Evolutionary conservation across 2,113 vertebrate species (phyloP).

Genomic region (Pedionomus torquatus): DNA sequence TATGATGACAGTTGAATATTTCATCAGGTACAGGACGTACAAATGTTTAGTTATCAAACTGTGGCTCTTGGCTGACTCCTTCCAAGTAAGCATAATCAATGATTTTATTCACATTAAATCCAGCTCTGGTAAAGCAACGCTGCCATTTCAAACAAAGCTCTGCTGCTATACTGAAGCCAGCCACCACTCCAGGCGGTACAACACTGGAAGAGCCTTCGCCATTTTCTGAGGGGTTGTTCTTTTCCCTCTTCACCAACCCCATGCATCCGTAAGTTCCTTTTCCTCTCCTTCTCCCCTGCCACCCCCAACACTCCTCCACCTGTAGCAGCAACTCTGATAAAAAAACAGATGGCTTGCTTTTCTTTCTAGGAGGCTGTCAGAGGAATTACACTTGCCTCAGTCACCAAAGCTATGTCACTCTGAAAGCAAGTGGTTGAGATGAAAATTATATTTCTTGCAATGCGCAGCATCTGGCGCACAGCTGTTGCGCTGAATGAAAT

Average conservation of each 20-base stretch:
- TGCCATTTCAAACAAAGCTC: background rate
- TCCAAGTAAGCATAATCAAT: background rate
- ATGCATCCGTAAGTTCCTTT: background rate
- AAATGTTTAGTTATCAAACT: background rate
- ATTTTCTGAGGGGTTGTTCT: background rate
- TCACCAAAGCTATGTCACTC: background rate
- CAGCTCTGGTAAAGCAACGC: background rate
- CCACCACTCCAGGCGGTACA: background rate
- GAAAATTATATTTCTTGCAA: slow-evolving; percentile 46
- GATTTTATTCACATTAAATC: background rate
- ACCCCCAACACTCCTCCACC: background rate
- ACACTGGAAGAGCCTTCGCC: fast-evolving
- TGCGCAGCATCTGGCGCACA: slow-evolving; percentile 73
- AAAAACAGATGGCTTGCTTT: slow-evolving; percentile 26
- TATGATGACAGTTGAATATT: background rate
- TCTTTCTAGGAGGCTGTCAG: slow-evolving; percentile 27
- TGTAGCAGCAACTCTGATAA: background rate
- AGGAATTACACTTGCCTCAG: slow-evolving; percentile 38
- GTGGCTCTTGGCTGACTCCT: background rate
- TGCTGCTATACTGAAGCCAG: background rate
- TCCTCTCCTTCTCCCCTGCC: background rate
- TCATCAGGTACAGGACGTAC: background rate
- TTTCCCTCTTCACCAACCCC: background rate
- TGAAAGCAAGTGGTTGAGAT: slow-evolving; percentile 44
- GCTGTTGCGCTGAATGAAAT: slow-evolving; percentile 65